phyloP scores from a whole-genome alignment of 1,140 invertebrate genomes.

The Lordiphosa stackelbergi region DNA sequence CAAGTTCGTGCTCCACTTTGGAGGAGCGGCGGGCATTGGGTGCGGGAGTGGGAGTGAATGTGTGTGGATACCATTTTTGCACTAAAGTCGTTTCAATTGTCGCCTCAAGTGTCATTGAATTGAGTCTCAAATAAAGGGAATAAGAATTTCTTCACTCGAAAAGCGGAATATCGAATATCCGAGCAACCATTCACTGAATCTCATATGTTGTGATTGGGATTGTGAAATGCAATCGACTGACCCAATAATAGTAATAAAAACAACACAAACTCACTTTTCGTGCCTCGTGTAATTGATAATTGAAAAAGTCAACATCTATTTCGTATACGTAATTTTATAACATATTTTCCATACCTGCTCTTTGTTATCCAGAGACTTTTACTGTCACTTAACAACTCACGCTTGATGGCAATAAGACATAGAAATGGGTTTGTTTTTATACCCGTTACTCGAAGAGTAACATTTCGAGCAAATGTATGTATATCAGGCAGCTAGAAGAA shows the following conservation, averaged over 20 bases:
- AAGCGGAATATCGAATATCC: background rate
- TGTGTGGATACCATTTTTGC: constrained; percentile 34
- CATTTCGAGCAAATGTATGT: no score
- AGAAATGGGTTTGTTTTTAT: constrained; percentile 7
- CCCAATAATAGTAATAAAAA: constrained; percentile 29
- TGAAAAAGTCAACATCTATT: constrained; percentile 59
- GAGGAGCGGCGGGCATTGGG: background rate
- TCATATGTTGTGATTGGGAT: constrained; percentile 4
- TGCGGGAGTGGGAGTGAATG: background rate
- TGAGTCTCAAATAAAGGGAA: background rate
- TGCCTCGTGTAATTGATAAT: constrained; percentile 57
- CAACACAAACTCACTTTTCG: constrained; percentile 13
- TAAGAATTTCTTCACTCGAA: background rate
- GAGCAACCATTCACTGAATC: background rate
- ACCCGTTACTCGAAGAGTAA: no score
- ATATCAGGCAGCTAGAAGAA: no score
- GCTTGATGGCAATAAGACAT: constrained; percentile 23
- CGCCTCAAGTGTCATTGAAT: constrained; percentile 53
- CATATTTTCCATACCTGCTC: constrained; percentile 35
- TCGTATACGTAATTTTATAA: constrained; percentile 38
- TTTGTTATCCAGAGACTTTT: constrained; percentile 33
- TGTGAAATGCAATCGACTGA: constrained; percentile 11
- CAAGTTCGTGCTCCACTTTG: constrained; percentile 33
- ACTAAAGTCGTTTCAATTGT: constrained; percentile 67
- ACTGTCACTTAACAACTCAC: constrained; percentile 60